phyloP scores from a whole-genome alignment of 2,888 invertebrate genomes.

The Cryptus armator region DNA sequence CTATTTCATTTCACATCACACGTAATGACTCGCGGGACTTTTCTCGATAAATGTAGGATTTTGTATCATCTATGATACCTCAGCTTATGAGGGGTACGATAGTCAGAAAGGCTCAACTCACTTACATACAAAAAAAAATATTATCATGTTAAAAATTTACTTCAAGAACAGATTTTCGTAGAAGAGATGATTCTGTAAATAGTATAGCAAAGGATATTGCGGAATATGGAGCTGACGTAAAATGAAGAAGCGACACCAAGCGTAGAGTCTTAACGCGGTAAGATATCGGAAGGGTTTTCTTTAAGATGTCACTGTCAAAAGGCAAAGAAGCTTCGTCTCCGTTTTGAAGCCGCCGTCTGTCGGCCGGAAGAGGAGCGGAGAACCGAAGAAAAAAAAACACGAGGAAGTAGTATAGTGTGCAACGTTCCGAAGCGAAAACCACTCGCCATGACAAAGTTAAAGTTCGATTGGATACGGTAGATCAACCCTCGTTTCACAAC shows the following conservation, averaged over 20 bases:
- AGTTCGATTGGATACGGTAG: constrained; percentile 75
- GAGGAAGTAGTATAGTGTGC: constrained; percentile 50
- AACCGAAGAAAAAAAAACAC: constrained; percentile 18
- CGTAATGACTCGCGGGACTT: neutral
- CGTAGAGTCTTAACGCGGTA: constrained; percentile 17
- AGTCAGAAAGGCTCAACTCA: no score
- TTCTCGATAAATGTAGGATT: no score
- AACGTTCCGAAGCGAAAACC: constrained; percentile 73
- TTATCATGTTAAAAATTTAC: no score
- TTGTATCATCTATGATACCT: no score
- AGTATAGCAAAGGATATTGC: neutral
- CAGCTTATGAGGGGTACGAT: no score
- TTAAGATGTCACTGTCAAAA: constrained; percentile 29
- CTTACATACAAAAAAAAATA: no score
- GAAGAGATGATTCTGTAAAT: no score
- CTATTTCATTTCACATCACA: neutral
- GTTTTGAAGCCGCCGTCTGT: constrained; percentile 17
- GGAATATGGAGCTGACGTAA: constrained; percentile 17
- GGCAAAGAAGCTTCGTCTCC: neutral
- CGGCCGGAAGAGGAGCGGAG: constrained; percentile 39
- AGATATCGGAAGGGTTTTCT: constrained; percentile 33
- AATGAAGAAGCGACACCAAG: constrained; percentile 10
- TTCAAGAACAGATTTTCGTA: no score
- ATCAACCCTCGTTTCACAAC: constrained; percentile 49
- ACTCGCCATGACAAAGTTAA: constrained; percentile 78